Conservation (phyloP, 2,888 invertebrate species). For the Orthosia gothica region DNA sequence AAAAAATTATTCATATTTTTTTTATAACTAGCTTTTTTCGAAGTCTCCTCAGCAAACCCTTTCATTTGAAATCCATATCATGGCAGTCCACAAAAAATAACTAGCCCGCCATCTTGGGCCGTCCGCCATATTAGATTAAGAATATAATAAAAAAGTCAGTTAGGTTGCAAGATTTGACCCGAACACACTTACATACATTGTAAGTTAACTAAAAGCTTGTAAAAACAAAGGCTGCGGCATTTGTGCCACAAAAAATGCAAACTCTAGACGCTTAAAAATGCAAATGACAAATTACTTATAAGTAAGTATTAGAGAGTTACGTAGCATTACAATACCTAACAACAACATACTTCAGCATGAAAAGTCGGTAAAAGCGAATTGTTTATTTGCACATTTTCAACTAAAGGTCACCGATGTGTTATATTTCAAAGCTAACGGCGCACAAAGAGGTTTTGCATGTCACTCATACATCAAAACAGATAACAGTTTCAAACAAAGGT, state of each 20-base stretch:
- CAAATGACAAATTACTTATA: background rate
- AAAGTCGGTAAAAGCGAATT: background rate
- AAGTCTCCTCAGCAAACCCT: too few species aligned
- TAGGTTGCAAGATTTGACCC: too few species aligned
- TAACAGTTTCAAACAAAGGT: slow-evolving; percentile 34
- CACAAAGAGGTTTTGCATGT: slow-evolving; percentile 48
- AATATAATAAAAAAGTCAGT: too few species aligned
- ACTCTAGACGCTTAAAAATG: background rate
- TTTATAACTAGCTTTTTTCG: too few species aligned
- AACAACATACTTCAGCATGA: slow-evolving; percentile 4
- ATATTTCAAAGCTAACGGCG: slow-evolving; percentile 27
- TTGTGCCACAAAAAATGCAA: background rate
- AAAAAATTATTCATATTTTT: too few species aligned
- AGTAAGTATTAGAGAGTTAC: background rate
- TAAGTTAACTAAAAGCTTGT: too few species aligned
- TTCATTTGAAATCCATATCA: too few species aligned
- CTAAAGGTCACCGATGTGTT: slow-evolving; percentile 2
- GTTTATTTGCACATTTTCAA: slow-evolving; percentile 26
- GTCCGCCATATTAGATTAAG: too few species aligned
- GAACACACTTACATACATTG: too few species aligned
- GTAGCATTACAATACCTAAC: background rate
- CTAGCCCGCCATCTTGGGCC: too few species aligned
- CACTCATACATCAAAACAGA: slow-evolving; percentile 40
- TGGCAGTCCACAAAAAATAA: too few species aligned
- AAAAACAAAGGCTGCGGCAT: background rate